phyloP scores from a whole-genome alignment of 2,113 vertebrate species.

The Tretioscincus oriximinensis region DNA sequence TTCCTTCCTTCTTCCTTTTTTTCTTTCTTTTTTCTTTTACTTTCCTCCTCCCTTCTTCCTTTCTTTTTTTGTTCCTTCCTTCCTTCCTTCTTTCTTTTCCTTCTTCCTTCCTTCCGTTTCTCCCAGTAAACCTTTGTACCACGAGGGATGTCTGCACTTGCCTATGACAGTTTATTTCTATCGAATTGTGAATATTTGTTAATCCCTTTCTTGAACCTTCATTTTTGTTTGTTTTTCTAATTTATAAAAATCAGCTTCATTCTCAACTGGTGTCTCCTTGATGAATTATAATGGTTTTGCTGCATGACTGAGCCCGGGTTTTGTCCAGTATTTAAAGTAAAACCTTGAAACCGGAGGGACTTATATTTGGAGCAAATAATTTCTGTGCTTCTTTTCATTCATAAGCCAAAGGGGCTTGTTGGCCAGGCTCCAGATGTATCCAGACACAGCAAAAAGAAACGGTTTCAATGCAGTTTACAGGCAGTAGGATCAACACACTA shows the following conservation, averaged over 20 bases:
- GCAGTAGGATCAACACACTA: no score
- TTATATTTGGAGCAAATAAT: not conserved
- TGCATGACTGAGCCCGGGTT: not conserved
- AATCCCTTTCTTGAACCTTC: slow-evolving; percentile 57
- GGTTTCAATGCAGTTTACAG: no score
- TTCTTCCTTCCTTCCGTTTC: slow-evolving; percentile 5
- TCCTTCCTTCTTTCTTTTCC: no score
- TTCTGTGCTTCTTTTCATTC: not conserved
- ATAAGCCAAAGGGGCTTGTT: no score
- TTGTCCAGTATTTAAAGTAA: not conserved
- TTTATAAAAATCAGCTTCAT: slow-evolving; percentile 79
- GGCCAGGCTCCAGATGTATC: no score
- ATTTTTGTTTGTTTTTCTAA: slow-evolving; percentile 58
- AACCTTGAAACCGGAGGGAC: not conserved
- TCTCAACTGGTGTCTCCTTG: slow-evolving; percentile 52
- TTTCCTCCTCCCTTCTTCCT: no score
- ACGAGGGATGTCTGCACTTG: slow-evolving; percentile 67
- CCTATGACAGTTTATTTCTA: slow-evolving; percentile 67
- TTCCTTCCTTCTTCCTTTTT: not conserved
- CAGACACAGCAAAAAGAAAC: no score
- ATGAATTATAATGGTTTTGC: slow-evolving; percentile 7
- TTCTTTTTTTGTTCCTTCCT: no score
- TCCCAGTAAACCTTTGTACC: slow-evolving; percentile 25
- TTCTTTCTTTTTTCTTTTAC: no score
- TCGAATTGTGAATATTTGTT: slow-evolving; percentile 74